phyloP scores from a whole-genome alignment of 1,140 invertebrate species.

The Reticulitermes speratus region DNA sequence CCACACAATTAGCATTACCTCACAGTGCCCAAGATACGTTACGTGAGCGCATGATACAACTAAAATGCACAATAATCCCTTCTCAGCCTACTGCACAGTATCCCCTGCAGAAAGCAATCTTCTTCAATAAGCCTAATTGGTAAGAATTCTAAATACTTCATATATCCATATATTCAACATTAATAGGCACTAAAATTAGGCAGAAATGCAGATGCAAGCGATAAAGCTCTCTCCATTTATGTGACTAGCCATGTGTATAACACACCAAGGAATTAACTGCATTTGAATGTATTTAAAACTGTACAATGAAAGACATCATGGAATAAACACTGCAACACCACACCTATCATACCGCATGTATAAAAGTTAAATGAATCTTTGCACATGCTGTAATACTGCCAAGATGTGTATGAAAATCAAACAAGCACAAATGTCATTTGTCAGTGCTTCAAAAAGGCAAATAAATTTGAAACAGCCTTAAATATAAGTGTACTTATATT shows the following conservation, averaged over 20 bases:
- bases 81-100: too few relatives aligned
- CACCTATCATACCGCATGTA: background rate
- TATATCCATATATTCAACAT: constrained; percentile 22
- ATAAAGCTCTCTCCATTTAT: constrained; percentile 45
- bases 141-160: background rate
- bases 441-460: background rate
- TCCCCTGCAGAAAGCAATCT: background rate
- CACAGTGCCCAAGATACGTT: too few relatives aligned
- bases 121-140: background rate
- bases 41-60: too few relatives aligned
- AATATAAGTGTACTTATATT: background rate
- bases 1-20: too few relatives aligned
- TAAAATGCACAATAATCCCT: too few relatives aligned
- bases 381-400: background rate
- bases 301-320: background rate
- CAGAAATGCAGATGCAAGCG: constrained; percentile 28
- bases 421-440: background rate
- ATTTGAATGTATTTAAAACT: background rate
- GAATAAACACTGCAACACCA: background rate
- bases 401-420: background rate
- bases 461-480: background rate
- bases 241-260: background rate
- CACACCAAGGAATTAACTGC: background rate
- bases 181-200: constrained; percentile 34
- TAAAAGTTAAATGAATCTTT: background rate